phyloP scores from a whole-genome alignment of 2,888 invertebrate genomes.

The Linnaemya tessellans region DNA sequence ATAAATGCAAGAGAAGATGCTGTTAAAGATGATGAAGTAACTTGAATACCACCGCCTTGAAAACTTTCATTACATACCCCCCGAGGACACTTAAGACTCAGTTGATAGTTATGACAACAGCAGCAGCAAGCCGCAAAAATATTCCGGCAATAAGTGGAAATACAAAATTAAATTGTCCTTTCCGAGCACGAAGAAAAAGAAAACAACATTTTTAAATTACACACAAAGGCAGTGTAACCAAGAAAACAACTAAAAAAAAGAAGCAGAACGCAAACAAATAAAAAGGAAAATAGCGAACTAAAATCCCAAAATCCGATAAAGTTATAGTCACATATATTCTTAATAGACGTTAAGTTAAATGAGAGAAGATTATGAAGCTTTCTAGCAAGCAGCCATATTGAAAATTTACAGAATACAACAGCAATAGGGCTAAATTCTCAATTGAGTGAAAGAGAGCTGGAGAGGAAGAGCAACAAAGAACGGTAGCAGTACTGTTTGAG shows the following conservation, averaged over 20 bases:
- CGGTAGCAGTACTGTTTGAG: not conserved
- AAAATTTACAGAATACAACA: constrained; percentile 62
- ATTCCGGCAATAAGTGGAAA: constrained; percentile 48
- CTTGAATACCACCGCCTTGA: constrained; percentile 63
- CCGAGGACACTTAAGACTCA: constrained; percentile 81
- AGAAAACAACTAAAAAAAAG: constrained; percentile 69
- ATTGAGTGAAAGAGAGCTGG: constrained; percentile 51
- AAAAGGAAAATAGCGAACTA: constrained; percentile 19
- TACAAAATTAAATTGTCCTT: constrained; percentile 65
- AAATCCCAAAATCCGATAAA: constrained; percentile 69
- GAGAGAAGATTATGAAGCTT: constrained; percentile 45
- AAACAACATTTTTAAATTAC: constrained; percentile 77
- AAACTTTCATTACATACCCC: constrained; percentile 74
- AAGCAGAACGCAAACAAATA: constrained; percentile 71
- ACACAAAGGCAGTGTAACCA: constrained; percentile 77
- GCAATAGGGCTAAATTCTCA: constrained; percentile 31
- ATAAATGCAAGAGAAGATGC: constrained; percentile 74
- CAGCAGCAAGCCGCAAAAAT: constrained; percentile 44
- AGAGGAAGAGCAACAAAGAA: not conserved
- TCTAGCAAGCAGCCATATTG: constrained; percentile 74
- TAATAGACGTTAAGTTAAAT: constrained; percentile 61
- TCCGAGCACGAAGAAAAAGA: constrained; percentile 11
- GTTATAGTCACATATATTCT: constrained; percentile 44
- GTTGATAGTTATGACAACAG: constrained; percentile 70
- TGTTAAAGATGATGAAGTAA: constrained; percentile 59